Base-by-base conservation (phyloP, 2,888 invertebrate genomes). In the Deilephila porcellus region DNA sequence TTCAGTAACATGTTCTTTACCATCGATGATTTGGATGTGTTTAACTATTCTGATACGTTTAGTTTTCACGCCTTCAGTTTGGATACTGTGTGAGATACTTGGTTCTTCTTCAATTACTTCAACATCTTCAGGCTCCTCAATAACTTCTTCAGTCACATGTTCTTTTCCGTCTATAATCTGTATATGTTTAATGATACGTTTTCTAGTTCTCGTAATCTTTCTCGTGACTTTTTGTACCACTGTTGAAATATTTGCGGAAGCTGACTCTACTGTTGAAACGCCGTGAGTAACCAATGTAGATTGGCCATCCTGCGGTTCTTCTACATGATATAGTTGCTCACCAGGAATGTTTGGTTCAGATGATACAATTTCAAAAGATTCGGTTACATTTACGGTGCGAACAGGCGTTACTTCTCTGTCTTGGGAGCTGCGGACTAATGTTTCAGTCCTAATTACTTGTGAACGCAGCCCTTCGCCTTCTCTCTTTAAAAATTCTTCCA, bases 91-190 rank as follows among this genome's bases (percentile, higher is more conserved):
- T 25, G 86, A 82, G 4, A 88, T 74, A 80, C 81, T 84, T 19
- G 93, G 92, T 79, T 96, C 96, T 83, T 97, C 96, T 86, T 97
- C 96, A 70, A 96, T 95, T 7, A 97, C 93, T 89, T 97, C 97
- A 7, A 97, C 93, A 85, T 97, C 97, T 86, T 97, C 98, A 0
- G 98, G 98, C 88, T 98, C 98, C 84, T 98, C 98, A 72, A 98
- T 96, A 0, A 98, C 93, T 91, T 98, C 98, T 91, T 98, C 98
- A 1, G 97, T 97, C 0, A 97, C 95, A 76, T 97, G 96, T 89
- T 98, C 98, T 89, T 97, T 97, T 0, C 98, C 98, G 87, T 98
- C 97, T 76, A 98, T 96, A 8, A 98, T 96, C 34, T 97, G 96
- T 20, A 97, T 96, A 80, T 97, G 96, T 81, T 96, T 96, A 63